Evolutionary conservation across 2,888 invertebrate species (phyloP).

Genomic region (Philereme transversata): DNA sequence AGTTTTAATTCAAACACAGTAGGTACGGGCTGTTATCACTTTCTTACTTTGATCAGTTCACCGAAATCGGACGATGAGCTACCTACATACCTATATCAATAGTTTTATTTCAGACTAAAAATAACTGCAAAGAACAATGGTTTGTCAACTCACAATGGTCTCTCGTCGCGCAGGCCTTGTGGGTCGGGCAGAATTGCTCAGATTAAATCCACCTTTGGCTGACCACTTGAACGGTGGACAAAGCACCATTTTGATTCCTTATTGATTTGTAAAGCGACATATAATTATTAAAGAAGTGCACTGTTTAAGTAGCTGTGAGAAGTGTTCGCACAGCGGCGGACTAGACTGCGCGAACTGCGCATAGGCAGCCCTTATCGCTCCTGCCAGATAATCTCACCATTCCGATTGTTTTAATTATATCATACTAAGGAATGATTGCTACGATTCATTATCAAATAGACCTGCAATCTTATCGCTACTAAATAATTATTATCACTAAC

Average conservation of each 20-base stretch:
- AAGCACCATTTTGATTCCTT: constrained; percentile 64
- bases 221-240: constrained; percentile 76
- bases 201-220: constrained; percentile 68
- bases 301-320: constrained; percentile 42
- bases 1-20: no score
- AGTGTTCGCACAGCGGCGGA: constrained; percentile 71
- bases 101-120: background rate
- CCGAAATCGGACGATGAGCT: no score
- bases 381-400: constrained; percentile 73
- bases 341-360: constrained; percentile 63
- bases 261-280: constrained; percentile 29
- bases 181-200: constrained; percentile 50
- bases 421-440: constrained; percentile 70
- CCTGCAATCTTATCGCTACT: constrained; percentile 76
- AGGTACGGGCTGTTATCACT: no score
- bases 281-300: constrained; percentile 28
- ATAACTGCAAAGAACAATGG: constrained; percentile 14
- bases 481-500: constrained; percentile 65
- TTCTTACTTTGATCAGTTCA: no score
- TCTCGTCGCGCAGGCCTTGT: constrained; percentile 52
- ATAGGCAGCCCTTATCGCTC: constrained; percentile 69
- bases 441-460: constrained; percentile 73
- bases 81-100: no score
- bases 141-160: constrained; percentile 64
- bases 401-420: constrained; percentile 82